Evolutionary conservation across 2,113 vertebrate species (phyloP).

Genomic region (Falco punctatus): DNA sequence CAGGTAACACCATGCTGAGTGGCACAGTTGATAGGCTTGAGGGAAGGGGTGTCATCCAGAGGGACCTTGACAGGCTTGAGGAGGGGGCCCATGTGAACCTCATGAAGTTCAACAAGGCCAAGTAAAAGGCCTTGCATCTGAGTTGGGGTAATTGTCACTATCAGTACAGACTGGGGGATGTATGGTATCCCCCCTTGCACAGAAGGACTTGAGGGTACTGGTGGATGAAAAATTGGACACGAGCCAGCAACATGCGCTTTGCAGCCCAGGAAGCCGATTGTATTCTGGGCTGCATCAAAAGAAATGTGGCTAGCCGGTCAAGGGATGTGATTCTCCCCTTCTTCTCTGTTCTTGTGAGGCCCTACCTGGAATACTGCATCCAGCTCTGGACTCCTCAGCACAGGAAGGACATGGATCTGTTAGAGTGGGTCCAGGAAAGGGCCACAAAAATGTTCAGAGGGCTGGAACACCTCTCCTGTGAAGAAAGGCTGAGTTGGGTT

Average conservation of each 20-base stretch:
- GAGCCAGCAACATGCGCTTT: background rate
- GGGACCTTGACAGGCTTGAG: background rate
- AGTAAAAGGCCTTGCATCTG: background rate
- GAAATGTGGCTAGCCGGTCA: background rate
- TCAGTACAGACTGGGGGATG: background rate
- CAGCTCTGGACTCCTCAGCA: background rate
- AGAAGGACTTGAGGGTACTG: background rate
- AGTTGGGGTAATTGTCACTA: background rate
- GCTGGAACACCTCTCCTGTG: background rate
- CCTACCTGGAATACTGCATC: background rate
- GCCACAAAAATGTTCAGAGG: background rate
- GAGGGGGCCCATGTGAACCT: background rate
- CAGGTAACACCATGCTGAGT: background rate
- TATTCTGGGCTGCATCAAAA: background rate
- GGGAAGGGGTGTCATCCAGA: background rate
- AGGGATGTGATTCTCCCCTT: background rate
- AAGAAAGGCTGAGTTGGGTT: background rate
- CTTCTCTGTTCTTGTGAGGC: background rate
- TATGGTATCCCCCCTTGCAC: no score
- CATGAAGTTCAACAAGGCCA: background rate
- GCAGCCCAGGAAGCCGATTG: background rate
- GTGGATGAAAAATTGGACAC: background rate
- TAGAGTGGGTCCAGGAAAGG: background rate
- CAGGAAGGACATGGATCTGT: background rate
- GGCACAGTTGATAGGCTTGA: background rate